phyloP scores from a whole-genome alignment of 1,140 invertebrate genomes.

The Orius laevigatus region DNA sequence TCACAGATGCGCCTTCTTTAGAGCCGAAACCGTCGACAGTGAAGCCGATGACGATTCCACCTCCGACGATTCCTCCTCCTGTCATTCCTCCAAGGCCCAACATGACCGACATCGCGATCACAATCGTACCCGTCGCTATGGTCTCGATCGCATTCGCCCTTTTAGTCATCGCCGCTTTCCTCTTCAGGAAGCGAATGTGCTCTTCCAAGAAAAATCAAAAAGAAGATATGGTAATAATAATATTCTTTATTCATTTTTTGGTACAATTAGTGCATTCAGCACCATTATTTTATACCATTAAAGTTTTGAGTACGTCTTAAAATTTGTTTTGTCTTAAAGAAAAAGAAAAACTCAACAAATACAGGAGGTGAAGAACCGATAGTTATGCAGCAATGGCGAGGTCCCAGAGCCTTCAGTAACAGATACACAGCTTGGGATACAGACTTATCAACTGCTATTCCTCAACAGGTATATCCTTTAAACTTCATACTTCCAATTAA shows the following conservation, averaged over 20 bases:
- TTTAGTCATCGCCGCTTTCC: conserved; percentile 30
- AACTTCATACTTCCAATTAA: too few species aligned
- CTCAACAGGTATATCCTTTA: conserved; percentile 11
- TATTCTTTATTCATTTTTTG: background rate
- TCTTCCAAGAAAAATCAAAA: conserved; percentile 27
- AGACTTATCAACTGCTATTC: conserved; percentile 27
- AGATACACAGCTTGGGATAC: conserved; percentile 62
- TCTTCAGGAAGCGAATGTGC: conserved; percentile 39
- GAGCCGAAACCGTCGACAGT: background rate
- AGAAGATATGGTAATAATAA: conserved; percentile 36
- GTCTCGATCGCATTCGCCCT: conserved; percentile 30
- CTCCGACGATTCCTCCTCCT: conserved; percentile 10
- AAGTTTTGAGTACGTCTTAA: background rate
- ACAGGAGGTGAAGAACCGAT: conserved; percentile 38
- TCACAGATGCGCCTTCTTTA: background rate
- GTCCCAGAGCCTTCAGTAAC: conserved; percentile 56
- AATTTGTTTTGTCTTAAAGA: background rate
- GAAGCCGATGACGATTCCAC: background rate
- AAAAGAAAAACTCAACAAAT: conserved; percentile 25
- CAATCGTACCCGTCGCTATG: conserved; percentile 40
- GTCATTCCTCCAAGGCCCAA: conserved; percentile 16
- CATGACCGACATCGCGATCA: conserved; percentile 31
- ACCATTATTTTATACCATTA: background rate
- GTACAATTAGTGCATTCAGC: too few species aligned
- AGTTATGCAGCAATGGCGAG: conserved; percentile 52